Base-by-base conservation (phyloP, 2,113 vertebrate genomes). In the Acinonyx jubatus region DNA sequence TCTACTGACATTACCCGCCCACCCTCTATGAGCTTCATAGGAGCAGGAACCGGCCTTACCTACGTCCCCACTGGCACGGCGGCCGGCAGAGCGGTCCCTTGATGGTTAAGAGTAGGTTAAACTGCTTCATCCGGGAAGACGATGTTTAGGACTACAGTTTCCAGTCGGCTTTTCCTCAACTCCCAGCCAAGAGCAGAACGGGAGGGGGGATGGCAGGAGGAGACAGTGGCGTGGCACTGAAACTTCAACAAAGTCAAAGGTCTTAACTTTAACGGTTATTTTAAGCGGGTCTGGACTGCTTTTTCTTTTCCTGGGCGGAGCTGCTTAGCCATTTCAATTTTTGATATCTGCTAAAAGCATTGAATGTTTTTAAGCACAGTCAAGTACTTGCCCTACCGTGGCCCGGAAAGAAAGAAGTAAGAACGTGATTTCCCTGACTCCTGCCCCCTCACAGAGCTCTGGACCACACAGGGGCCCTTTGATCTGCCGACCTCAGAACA, bases 291-390 rank as follows among this genome's bases (percentile, higher is more conserved):
- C 96, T 89, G 65, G 41, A 27, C 68, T 29, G 41, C 38, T 31
- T 86, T 94, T 84, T 31, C 45, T 92, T 50, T 92, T 85, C 87
- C 82, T 25, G 36, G 14, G 76, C 15, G 73, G 92, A 61, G 19
- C 41, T 21, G 29, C 55, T 50, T 83, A 52, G 15, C 14, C 18
- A n/a, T 88, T 84, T 80, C 31, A 65, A 45, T 61, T 23, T 71
- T 89, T 61, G 14, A 11, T 41, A 36, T 33, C 52, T 90, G 33
- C 57, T 57, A 82, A n/a, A 63, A 96, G 41, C 36, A 73, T 4
- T 25, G 33, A 63, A 68, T 74, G 16, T 82, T 82, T 96, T 76
- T 65, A 81, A 91, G 52, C 55, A 87, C 52, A 65, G 38, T 86
- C 41, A 85, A 57, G n/a, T 29, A 38, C 50, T 78, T 91, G 9